phyloP scores from a whole-genome alignment of 2,888 invertebrate genomes.

The Pachydiplax longipennis region DNA sequence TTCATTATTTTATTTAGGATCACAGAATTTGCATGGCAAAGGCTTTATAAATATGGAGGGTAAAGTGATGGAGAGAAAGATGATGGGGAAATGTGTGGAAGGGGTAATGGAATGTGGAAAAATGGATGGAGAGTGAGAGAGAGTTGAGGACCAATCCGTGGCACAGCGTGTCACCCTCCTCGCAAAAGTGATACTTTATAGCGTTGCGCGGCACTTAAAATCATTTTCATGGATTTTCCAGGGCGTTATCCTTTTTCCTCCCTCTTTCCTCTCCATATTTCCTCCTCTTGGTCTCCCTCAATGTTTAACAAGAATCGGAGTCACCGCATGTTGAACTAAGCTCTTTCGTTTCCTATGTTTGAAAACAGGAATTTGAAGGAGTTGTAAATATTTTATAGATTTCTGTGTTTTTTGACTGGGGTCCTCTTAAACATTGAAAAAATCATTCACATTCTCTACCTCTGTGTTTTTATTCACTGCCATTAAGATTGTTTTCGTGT shows the following conservation, averaged over 20 bases:
- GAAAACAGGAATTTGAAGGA: too few species aligned
- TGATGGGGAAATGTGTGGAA: neutral
- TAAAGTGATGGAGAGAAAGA: neutral
- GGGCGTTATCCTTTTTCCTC: neutral
- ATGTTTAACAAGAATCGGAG: neutral
- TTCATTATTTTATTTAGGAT: too few species aligned
- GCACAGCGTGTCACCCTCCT: neutral
- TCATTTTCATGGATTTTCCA: neutral
- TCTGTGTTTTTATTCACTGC: too few species aligned
- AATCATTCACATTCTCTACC: too few species aligned
- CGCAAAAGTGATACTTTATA: constrained; percentile 17
- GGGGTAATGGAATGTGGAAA: neutral
- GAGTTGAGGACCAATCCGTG: neutral
- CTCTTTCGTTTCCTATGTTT: neutral
- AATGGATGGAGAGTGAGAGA: neutral
- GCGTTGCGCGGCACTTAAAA: neutral
- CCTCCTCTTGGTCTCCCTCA: neutral
- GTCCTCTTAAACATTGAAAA: too few species aligned
- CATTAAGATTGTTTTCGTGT: too few species aligned
- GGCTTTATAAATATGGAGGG: neutral
- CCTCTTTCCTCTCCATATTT: neutral
- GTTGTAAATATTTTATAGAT: too few species aligned
- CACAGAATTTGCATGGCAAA: neutral
- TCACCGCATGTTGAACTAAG: neutral
- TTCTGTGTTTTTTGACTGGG: too few species aligned